These are phyloP conservation scores for Rhynchotus rufescens DNA, from an alignment of 2,797 vertebrate genomes.

Conservation along the genomic window DNA sequence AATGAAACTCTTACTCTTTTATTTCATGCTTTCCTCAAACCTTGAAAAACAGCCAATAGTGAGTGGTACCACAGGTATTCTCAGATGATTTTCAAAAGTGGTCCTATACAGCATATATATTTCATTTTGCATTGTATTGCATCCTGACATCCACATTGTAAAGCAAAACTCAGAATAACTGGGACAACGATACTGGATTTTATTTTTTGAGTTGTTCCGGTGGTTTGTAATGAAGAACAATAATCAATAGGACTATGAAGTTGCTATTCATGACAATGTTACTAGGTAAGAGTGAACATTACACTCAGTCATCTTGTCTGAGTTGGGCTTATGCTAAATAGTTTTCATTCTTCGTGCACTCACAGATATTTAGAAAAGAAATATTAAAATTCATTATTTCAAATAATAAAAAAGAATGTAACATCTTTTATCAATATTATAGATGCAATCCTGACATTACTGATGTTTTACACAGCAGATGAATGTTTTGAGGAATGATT, in stretches of 20 bases:
- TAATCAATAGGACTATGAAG: not conserved
- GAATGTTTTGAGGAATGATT: not conserved
- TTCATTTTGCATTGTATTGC: not conserved
- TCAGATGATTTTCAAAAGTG: not conserved
- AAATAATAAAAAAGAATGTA: not conserved
- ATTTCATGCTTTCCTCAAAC: not conserved
- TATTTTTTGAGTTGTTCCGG: not conserved
- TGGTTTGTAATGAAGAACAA: not conserved
- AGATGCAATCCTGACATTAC: accelerated
- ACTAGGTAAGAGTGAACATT: not conserved
- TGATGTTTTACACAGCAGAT: not conserved
- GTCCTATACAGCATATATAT: not conserved
- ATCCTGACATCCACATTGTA: not conserved
- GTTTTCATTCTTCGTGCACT: slow-evolving; percentile 2
- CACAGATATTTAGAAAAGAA: not conserved
- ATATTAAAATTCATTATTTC: not conserved
- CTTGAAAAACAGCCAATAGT: not conserved
- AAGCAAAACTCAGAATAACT: not conserved
- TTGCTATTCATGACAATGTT: accelerated
- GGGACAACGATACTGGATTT: not conserved
- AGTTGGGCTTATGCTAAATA: not conserved
- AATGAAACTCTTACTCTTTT: not conserved
- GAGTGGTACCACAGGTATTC: not conserved
- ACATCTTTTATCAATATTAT: not conserved
- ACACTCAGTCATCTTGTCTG: not conserved